Conservation (phyloP, 2,888 invertebrate species). For the Protonemura montana region DNA sequence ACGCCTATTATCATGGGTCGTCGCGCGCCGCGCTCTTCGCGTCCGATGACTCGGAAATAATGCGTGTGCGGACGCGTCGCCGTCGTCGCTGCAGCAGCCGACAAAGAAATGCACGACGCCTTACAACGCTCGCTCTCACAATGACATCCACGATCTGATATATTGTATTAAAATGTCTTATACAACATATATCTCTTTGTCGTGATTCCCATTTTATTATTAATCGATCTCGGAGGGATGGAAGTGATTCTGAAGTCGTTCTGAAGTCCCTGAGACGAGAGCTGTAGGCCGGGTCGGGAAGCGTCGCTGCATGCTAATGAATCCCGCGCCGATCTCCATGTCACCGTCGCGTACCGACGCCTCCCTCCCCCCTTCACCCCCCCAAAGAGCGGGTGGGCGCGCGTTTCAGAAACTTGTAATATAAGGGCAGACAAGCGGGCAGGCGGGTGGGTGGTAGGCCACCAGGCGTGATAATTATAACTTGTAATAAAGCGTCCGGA, state of each 20-base stretch:
- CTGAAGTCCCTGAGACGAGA: constrained; percentile 27
- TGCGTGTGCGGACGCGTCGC: background rate
- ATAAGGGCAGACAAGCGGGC: constrained; percentile 12
- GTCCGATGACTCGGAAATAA: background rate
- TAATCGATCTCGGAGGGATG: constrained; percentile 32
- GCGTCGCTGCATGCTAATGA: constrained; percentile 35
- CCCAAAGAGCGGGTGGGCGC: background rate
- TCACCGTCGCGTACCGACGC: background rate
- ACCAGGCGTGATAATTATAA: constrained; percentile 20
- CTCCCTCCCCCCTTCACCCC: background rate
- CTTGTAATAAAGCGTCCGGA: constrained; percentile 15
- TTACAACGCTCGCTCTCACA: background rate
- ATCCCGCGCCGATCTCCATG: constrained; percentile 17
- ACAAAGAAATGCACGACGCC: background rate
- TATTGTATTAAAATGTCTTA: constrained; percentile 19
- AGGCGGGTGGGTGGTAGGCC: background rate
- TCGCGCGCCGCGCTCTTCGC: background rate
- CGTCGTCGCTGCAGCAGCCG: background rate
- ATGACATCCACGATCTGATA: background rate
- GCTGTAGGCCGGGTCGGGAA: constrained; percentile 1
- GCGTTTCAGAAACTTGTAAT: background rate
- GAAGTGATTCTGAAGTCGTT: constrained; percentile 37
- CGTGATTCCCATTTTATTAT: constrained; percentile 34
- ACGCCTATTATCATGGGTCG: constrained; percentile 23
- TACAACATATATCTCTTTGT: constrained; percentile 28